Evolutionary conservation across 2,888 invertebrate species (phyloP).

Genomic region (Aradus depressus): DNA sequence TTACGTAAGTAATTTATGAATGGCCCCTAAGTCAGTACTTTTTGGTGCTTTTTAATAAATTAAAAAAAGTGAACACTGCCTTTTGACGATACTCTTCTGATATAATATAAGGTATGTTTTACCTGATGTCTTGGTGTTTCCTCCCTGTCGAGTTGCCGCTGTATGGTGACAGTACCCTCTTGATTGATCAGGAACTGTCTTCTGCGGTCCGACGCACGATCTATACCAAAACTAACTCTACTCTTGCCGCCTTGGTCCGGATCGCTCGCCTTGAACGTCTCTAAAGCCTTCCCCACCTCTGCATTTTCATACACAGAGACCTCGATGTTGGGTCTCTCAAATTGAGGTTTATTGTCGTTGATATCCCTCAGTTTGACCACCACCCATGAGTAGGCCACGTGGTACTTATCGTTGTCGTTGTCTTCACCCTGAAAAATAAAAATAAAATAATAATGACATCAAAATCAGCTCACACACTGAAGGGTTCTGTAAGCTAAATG

Average conservation of each 20-base stretch:
- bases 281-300: conserved; percentile 76
- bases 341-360: conserved; percentile 95
- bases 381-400: conserved; percentile 92
- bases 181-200: conserved; percentile 89
- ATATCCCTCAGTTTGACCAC: conserved; percentile 85
- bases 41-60: no score
- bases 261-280: conserved; percentile 90
- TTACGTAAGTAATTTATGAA: no score
- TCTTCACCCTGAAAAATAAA: conserved; percentile 58
- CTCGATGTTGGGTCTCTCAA: conserved; percentile 86
- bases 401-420: conserved; percentile 92
- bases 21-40: no score
- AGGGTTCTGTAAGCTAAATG: background rate
- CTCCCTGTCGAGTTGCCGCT: conserved; percentile 82
- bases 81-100: no score
- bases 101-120: no score
- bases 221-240: conserved; percentile 83
- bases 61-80: no score
- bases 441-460: background rate
- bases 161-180: conserved; percentile 89
- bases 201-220: conserved; percentile 82
- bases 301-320: conserved; percentile 86
- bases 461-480: background rate
- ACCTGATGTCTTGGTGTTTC: conserved; percentile 86
- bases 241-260: conserved; percentile 91